Evolutionary conservation across 2,888 invertebrate species (phyloP).

Genomic region (Drosophila parthenogenetica): DNA sequence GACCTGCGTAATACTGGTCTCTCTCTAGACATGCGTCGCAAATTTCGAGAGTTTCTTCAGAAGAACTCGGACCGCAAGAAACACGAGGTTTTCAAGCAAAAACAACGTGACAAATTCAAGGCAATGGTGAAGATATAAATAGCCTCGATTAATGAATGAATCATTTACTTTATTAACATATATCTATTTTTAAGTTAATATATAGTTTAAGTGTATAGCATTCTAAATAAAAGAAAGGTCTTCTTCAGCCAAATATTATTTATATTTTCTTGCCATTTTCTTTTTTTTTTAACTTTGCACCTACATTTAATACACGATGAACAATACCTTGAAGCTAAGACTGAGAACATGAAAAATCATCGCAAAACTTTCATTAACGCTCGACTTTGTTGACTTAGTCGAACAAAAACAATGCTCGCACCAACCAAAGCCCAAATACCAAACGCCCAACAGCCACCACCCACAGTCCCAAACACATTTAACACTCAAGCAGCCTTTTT

Average conservation of each 20-base stretch:
- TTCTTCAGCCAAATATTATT: too few relatives aligned
- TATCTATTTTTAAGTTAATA: not conserved
- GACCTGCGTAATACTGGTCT: constrained; percentile 83
- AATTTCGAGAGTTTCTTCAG: constrained; percentile 74
- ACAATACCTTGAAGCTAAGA: not conserved
- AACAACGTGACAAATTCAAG: constrained; percentile 64
- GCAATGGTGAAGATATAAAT: constrained; percentile 51
- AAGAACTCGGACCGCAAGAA: constrained; percentile 65
- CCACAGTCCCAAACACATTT: constrained; percentile 47
- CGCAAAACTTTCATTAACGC: constrained; percentile 71
- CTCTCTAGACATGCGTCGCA: constrained; percentile 68
- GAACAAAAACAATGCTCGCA: constrained; percentile 67
- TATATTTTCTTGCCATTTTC: too few relatives aligned
- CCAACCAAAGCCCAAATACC: constrained; percentile 36
- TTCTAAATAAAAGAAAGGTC: not conserved
- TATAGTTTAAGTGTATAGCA: not conserved
- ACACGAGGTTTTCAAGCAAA: constrained; percentile 51
- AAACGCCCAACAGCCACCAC: constrained; percentile 31
- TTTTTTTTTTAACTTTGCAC: not conserved
- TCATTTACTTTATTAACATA: not conserved
- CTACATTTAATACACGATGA: not conserved
- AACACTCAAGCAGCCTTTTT: constrained; percentile 61
- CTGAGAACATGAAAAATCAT: constrained; percentile 6
- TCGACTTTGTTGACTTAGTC: constrained; percentile 75
- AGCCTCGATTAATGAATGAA: not conserved